These are phyloP conservation scores for Brenthis daphne DNA, from an alignment of 2,888 invertebrate genomes.

Conservation along the genomic window DNA sequence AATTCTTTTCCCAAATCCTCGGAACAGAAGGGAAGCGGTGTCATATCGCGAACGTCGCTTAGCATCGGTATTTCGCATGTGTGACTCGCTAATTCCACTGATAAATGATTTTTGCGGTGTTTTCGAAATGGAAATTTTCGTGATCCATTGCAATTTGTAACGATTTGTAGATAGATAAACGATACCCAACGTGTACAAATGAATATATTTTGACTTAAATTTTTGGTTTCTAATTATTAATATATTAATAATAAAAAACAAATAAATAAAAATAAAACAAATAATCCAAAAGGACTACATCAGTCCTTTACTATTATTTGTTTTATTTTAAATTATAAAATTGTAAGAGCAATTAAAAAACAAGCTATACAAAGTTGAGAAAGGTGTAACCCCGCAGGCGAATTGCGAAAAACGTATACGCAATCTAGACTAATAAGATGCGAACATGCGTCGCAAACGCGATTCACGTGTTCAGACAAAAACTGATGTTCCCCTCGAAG, in stretches of 20 bases:
- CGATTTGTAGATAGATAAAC: slow-evolving; percentile 17
- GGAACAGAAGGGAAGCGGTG: slow-evolving; percentile 71
- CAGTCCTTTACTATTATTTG: too few species aligned
- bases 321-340: slow-evolving; percentile 18
- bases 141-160: slow-evolving; percentile 48
- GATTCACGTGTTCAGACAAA: slow-evolving; percentile 80
- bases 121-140: slow-evolving; percentile 57
- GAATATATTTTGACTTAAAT: background rate
- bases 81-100: slow-evolving; percentile 73
- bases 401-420: slow-evolving; percentile 72
- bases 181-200: background rate
- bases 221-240: background rate
- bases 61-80: slow-evolving; percentile 62
- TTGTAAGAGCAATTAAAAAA: slow-evolving; percentile 36
- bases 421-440: slow-evolving; percentile 79
- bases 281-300: too few species aligned
- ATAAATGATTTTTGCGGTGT: slow-evolving; percentile 70
- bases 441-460: slow-evolving; percentile 77
- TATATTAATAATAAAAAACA: too few species aligned
- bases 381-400: slow-evolving; percentile 54
- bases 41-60: slow-evolving; percentile 70
- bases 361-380: slow-evolving; percentile 39
- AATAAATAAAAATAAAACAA: too few species aligned
- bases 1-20: slow-evolving; percentile 78
- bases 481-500: slow-evolving; percentile 70